Base-by-base conservation (phyloP, 2,113 vertebrate species). In the Neolamprologus modestus region DNA sequence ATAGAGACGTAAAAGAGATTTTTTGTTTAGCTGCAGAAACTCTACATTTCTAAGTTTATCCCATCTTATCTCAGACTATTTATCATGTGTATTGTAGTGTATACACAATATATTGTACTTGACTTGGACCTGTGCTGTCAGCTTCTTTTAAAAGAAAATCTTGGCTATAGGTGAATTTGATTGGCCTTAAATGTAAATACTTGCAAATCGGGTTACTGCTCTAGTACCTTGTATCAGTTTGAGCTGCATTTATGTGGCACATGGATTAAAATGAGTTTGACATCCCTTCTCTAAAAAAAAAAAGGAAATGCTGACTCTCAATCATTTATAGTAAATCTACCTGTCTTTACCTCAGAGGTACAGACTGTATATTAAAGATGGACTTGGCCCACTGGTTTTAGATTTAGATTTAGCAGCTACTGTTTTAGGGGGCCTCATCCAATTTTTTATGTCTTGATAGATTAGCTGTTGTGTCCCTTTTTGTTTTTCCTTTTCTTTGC, bases 151-250 rank as follows among this genome's bases (percentile, higher is more conserved):
- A 37, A 66, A 12, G 19, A 40, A 68, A 68, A 68, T 24, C 63
- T 24, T 68, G 63, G 63, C 63, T 14, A 14, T 9, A 21, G 7
- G 17, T 66, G 31, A 66, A 37, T 66, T n/a, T 66, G 61, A 66
- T 33, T 61, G 57, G 28, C 28, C 16, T 37, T 37, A 66, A 66
- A 8, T 66, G 33, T 37, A 37, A 66, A 37, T n/a, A 37, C 7
- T 12, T 66, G 33, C 6, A 66, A 61, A 42, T 0, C 0, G 12
- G 5, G 0, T 42, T 68, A 40, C 35, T 40, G 11, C 17, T 42
- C 11, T 21, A 21, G 1, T 68, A 26, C 5, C 8, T 17, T 26
- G 24, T 0, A 0, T 76, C 21, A 11, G 9, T 76, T 28, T 76
- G 40, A 45, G 40, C 24, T 11, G 24, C 16, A 21, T 37, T 13